These are phyloP conservation scores for Thalassoma bifasciatum DNA, from an alignment of 2,113 vertebrate species.

Conservation along the genomic window DNA sequence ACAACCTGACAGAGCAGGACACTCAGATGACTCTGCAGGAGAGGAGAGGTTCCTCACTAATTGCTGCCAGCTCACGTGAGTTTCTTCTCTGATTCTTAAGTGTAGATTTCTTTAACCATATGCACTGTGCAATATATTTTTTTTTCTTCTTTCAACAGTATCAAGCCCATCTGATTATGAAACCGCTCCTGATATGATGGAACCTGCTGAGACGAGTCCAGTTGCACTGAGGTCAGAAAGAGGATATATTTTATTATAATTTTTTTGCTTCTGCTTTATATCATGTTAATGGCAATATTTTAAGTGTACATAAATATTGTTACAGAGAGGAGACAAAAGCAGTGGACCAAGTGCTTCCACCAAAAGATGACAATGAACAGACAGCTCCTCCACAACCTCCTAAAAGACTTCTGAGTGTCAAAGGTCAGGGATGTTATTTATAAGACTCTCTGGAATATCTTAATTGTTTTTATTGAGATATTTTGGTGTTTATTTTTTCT, in stretches of 20 bases:
- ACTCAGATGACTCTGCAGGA: constrained; percentile 58
- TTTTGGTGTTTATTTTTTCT: background rate
- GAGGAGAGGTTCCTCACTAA: constrained; percentile 70
- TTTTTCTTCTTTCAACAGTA: constrained; percentile 62
- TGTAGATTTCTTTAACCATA: background rate
- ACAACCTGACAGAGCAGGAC: constrained; percentile 74
- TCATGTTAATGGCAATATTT: background rate
- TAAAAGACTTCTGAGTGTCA: constrained; percentile 88
- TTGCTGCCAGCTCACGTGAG: constrained; percentile 79
- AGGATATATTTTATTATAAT: background rate
- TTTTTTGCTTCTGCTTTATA: background rate
- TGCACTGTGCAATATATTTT: background rate
- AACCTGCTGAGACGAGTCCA: constrained; percentile 80
- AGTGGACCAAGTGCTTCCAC: constrained; percentile 83
- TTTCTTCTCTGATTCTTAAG: background rate
- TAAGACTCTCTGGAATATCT: background rate
- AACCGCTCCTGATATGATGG: constrained; percentile 87
- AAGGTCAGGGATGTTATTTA: constrained; percentile 83
- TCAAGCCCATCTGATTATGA: constrained; percentile 90
- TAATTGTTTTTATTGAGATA: background rate
- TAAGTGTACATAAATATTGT: constrained; percentile 13
- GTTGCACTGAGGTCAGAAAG: constrained; percentile 81
- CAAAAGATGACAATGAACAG: constrained; percentile 84
- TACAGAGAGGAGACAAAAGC: constrained; percentile 82
- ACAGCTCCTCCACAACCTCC: constrained; percentile 78